Conservation (phyloP, 1,140 invertebrate species). For the Scaptomyza pallida region DNA sequence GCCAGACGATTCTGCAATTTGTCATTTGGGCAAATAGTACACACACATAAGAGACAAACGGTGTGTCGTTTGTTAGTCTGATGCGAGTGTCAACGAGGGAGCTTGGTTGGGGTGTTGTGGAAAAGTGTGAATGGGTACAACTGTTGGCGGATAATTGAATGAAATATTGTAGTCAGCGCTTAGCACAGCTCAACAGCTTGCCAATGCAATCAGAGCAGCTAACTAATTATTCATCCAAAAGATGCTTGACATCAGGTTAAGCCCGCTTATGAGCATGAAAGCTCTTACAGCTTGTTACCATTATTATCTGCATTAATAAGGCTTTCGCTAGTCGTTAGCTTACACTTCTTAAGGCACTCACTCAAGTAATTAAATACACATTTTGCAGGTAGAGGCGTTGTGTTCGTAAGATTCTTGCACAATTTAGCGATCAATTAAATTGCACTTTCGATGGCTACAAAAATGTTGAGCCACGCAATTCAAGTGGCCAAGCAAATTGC, state of each 20-base stretch:
- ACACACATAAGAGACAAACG: constrained; percentile 66
- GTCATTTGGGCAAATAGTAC: constrained; percentile 69
- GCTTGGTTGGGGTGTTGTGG: background rate
- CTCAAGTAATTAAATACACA: constrained; percentile 60
- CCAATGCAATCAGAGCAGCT: constrained; percentile 14
- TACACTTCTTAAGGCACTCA: constrained; percentile 20
- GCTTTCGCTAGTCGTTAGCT: background rate
- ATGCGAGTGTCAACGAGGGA: constrained; percentile 7
- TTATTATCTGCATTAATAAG: background rate
- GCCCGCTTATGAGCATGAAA: background rate
- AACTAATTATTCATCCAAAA: constrained; percentile 38
- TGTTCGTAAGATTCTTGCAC: constrained; percentile 51
- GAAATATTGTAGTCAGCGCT: constrained; percentile 31
- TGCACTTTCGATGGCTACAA: constrained; percentile 34
- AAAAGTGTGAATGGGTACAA: constrained; percentile 11
- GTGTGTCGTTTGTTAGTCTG: constrained; percentile 47
- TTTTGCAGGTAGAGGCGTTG: constrained; percentile 6
- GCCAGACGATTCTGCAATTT: constrained; percentile 70
- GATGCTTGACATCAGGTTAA: background rate
- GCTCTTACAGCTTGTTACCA: background rate
- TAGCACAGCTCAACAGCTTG: constrained; percentile 58
- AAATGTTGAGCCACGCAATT: constrained; percentile 42
- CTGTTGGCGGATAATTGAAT: constrained; percentile 43
- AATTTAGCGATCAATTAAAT: constrained; percentile 76
- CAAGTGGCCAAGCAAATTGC: constrained; percentile 62